Evolutionary conservation across 1,140 invertebrate genomes (phyloP).

Genomic region (Lamellibrachia luymesi): DNA sequence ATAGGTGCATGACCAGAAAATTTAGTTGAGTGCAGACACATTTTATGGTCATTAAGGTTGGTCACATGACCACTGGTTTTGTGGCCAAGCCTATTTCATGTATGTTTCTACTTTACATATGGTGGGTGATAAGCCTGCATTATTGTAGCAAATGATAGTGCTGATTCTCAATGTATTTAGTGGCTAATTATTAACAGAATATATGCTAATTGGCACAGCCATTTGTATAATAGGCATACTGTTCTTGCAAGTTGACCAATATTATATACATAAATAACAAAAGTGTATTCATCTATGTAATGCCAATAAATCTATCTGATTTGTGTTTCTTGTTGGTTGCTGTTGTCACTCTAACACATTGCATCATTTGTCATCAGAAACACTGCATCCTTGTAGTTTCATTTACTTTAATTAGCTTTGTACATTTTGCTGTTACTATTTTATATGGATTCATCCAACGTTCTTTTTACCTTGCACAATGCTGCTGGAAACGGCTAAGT

Average conservation of each 20-base stretch:
- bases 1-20: neutral
- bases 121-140: neutral
- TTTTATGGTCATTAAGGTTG: neutral
- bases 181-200: neutral
- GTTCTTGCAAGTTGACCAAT: neutral
- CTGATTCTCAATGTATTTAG: slow-evolving; percentile 5
- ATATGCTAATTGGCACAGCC: neutral
- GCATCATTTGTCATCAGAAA: neutral
- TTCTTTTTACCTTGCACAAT: too few relatives aligned
- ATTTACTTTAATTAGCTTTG: too few relatives aligned
- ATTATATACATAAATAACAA: slow-evolving; percentile 1
- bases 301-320: slow-evolving; percentile 5
- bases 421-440: too few relatives aligned
- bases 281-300: neutral
- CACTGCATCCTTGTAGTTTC: neutral
- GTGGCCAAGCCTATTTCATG: neutral
- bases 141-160: slow-evolving; percentile 1
- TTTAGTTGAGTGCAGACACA: neutral
- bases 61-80: neutral
- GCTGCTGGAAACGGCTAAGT: too few relatives aligned
- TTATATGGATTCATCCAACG: too few relatives aligned
- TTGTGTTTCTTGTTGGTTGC: neutral
- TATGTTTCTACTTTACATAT: neutral
- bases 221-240: neutral
- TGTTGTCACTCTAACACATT: neutral